Base-by-base conservation (phyloP, 2,113 vertebrate species). In the Egretta garzetta region DNA sequence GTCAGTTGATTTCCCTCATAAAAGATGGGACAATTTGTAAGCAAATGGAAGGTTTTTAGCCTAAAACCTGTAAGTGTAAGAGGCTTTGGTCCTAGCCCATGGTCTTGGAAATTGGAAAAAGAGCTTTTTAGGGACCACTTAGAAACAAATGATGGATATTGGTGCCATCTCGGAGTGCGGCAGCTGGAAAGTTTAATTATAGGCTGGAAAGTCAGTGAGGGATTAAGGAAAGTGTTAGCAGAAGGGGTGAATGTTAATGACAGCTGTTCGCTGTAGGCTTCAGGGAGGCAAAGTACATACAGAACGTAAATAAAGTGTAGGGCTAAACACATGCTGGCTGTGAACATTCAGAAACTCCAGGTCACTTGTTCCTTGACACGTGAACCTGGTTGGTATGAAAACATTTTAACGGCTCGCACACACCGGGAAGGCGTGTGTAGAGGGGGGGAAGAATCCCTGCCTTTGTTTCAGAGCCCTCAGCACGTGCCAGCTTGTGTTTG, bases 151-250 rank as follows among this genome's bases (percentile, higher is more conserved):
- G 24, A 74, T 91, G 72, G 80, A 66, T 89, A 50, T 71, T 88
- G 80, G 94, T 73, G 88, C 82, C 82, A 91, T 45, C 45, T 45
- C 45, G 4, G 45, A 95, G 88, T 59, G 88, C 22, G 47, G 96
- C 98, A 98, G 98, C 98, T 98, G 98, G 96, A 95, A 97, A 95
- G 97, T 97, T 98, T 98, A 98, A 98, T 98, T 98, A 98, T 98
- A 98, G 98, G 55, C 95, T 96, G 77, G 95, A 91, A 97, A 98
- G 96, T 93, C 98, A 93, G 96, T 96, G 74, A 96, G 97, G 97
- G 98, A 98, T 98, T 98, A 97, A 82, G 93, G 75, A 68, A 97
- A 96, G 93, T 97, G 96, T 96, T 98, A 95, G 93, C 91, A 96
- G 95, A 97, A 97, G 97, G 96, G 92, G 86, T 90, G 90, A 93